Evolutionary conservation across 2,888 invertebrate genomes (phyloP).

Genomic region (Therioaphis trifolii): DNA sequence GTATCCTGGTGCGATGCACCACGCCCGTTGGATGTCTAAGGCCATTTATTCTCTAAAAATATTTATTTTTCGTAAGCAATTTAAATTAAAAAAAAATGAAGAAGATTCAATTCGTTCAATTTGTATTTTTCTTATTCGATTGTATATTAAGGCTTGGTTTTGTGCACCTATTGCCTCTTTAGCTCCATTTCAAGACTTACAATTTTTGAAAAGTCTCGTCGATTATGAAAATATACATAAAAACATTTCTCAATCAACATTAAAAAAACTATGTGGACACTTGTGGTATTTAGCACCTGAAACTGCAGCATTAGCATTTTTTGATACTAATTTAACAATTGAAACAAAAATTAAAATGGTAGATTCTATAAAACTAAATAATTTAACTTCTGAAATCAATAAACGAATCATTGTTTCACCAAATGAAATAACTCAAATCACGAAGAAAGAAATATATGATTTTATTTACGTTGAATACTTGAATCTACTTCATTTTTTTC

Average conservation of each 20-base stretch:
- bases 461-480: background rate
- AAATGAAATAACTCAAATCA: background rate
- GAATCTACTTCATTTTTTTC: background rate
- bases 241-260: background rate
- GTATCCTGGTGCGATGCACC: background rate
- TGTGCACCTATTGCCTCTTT: no score
- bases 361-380: background rate
- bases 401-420: background rate
- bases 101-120: no score
- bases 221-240: no score
- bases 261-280: constrained; percentile 1
- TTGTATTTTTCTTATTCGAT: no score
- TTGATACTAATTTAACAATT: background rate
- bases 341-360: constrained; percentile 17
- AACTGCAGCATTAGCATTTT: constrained; percentile 2
- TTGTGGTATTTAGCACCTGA: constrained; percentile 14
- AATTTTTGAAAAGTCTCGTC: no score
- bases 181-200: no score
- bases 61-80: background rate
- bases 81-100: no score
- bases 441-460: background rate
- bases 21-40: background rate
- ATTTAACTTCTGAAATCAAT: background rate
- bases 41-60: no score
- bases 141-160: no score